These are phyloP conservation scores for Prosopocoilus inquinatus DNA, from an alignment of 2,888 invertebrate genomes.

Conservation along the genomic window DNA sequence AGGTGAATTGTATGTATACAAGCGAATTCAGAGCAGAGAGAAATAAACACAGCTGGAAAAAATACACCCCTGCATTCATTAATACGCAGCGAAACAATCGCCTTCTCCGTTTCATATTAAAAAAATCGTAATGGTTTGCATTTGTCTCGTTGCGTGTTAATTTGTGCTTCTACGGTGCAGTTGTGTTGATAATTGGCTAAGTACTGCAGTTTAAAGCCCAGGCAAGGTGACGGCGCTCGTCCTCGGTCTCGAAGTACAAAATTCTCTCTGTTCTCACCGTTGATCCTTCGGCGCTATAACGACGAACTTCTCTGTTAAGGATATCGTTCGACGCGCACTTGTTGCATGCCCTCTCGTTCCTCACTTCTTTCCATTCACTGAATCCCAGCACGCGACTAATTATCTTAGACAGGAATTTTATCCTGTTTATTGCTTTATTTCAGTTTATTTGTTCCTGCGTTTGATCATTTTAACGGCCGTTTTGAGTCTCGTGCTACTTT, in stretches of 20 bases:
- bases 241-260: conserved; percentile 20
- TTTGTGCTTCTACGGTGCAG: no score
- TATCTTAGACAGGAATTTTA: conserved; percentile 34
- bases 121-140: no score
- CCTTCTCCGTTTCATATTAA: no score
- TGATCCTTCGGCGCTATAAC: conserved; percentile 24
- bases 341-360: conserved; percentile 35
- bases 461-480: background rate
- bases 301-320: conserved; percentile 10
- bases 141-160: no score
- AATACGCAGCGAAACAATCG: no score
- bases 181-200: no score
- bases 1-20: conserved; percentile 25
- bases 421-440: conserved; percentile 31
- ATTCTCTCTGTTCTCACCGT: conserved; percentile 22
- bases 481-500: background rate
- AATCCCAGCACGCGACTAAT: conserved; percentile 40
- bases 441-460: conserved; percentile 9
- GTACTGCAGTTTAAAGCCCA: no score
- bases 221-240: background rate
- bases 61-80: no score
- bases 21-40: no score
- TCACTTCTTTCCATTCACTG: conserved; percentile 32
- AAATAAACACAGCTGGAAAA: no score
- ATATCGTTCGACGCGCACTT: conserved; percentile 33